These are phyloP conservation scores for Trisateles emortualis DNA, from an alignment of 2,888 invertebrate species.

Conservation along the genomic window DNA sequence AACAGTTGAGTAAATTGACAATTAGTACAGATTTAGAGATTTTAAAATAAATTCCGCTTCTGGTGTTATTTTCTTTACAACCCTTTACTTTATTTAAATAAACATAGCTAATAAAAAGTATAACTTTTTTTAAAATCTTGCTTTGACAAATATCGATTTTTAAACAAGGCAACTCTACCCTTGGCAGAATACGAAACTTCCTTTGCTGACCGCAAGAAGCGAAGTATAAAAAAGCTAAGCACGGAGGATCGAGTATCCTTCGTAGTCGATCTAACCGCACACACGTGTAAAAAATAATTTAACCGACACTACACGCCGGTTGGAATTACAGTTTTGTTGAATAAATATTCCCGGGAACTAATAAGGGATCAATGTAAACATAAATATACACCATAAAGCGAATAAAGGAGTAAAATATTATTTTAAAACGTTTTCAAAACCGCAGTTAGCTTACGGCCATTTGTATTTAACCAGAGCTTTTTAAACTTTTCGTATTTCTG, in stretches of 20 bases:
- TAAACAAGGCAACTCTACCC: slow-evolving; percentile 37
- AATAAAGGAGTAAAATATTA: no score
- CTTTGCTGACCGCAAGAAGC: slow-evolving; percentile 73
- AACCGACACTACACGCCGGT: slow-evolving; percentile 15
- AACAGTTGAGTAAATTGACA: no score
- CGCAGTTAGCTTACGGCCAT: no score
- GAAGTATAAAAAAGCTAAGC: slow-evolving; percentile 58
- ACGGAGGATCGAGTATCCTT: slow-evolving; percentile 61
- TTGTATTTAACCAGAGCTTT: no score
- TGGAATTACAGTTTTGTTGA: slow-evolving; percentile 36
- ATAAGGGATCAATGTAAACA: neutral
- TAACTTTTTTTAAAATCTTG: no score
- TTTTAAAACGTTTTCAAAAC: no score
- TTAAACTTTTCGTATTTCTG: no score
- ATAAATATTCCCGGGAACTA: slow-evolving; percentile 30
- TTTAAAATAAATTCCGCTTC: no score
- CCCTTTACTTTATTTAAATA: neutral
- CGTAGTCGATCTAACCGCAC: slow-evolving; percentile 66
- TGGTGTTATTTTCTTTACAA: no score
- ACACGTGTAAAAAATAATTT: slow-evolving; percentile 38
- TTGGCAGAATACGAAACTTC: slow-evolving; percentile 68
- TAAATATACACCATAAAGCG: neutral
- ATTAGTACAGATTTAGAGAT: no score
- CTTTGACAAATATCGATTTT: neutral
- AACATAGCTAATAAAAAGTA: no score